A percentile compares a stretch with the other conserved stretches of the same genome.
Evolutionary conservation across 2,888 invertebrate genomes (phyloP).

Genomic region (Drosophila infuscata): DNA sequence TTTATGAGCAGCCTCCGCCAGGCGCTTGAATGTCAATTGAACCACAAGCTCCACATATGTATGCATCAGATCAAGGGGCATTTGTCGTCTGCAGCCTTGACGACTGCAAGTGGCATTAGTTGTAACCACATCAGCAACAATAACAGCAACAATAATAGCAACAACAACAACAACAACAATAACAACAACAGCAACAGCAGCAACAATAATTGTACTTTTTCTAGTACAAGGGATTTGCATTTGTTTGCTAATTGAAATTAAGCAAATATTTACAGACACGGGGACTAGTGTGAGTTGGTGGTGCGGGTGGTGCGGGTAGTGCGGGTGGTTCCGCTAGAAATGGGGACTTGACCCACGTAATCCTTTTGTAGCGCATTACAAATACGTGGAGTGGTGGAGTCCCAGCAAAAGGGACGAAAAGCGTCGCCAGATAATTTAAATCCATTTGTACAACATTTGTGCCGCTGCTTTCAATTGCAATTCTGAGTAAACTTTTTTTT

Average conservation of each 20-base stretch:
- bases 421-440: conserved; percentile 75
- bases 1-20: conserved; percentile 22
- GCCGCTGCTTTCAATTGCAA: conserved; percentile 63
- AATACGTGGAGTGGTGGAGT: conserved; percentile 28
- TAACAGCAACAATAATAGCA: conserved; percentile 25
- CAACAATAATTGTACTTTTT: conserved; percentile 53
- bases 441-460: conserved; percentile 79
- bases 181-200: conserved; percentile 12
- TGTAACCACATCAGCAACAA: conserved; percentile 44
- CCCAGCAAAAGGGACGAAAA: conserved; percentile 26
- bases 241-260: conserved; percentile 82
- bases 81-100: conserved; percentile 72
- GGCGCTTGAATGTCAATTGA: conserved; percentile 32
- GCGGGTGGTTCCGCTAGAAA: neutral
- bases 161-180: conserved; percentile 20
- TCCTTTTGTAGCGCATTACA: conserved; percentile 83
- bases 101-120: conserved; percentile 80
- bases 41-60: conserved; percentile 33
- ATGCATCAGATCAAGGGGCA: conserved; percentile 11
- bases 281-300: conserved; percentile 5
- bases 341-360: conserved; percentile 81
- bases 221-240: conserved; percentile 73
- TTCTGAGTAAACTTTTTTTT: neutral
- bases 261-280: conserved; percentile 71
- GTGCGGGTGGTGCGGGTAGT: neutral